Evolutionary conservation across 2,888 invertebrate species (phyloP).

Genomic region (Caenorhabditis becei): DNA sequence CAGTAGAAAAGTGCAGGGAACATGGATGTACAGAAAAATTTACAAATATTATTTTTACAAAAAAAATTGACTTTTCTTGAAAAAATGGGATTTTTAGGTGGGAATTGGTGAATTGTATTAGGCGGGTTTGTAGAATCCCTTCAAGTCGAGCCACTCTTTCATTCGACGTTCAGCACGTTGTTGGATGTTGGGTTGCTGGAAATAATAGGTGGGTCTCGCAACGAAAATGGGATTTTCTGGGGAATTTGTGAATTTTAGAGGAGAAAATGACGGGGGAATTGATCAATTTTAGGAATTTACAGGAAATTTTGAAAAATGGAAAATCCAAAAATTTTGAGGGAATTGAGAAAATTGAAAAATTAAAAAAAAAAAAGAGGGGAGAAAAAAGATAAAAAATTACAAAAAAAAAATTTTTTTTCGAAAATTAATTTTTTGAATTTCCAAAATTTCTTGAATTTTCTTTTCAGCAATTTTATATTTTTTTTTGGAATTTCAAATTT

Average conservation of each 20-base stretch:
- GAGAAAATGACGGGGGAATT: too few relatives aligned
- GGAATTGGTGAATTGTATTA: not conserved
- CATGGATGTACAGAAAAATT: constrained; percentile 34
- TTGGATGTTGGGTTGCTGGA: constrained; percentile 42
- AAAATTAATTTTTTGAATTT: not conserved
- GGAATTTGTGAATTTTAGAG: not conserved
- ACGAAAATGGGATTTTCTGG: not conserved
- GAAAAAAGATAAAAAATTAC: not conserved
- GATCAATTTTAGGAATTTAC: too few relatives aligned
- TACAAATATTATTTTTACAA: not conserved
- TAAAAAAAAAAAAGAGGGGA: not conserved
- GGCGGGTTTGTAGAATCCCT: constrained; percentile 58
- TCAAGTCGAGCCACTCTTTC: constrained; percentile 34
- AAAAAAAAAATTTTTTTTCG: not conserved
- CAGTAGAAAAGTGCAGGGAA: not conserved
- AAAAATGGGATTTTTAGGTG: too few relatives aligned
- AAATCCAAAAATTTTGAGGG: too few relatives aligned
- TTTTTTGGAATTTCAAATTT: too few relatives aligned
- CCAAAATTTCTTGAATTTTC: not conserved
- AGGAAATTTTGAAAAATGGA: too few relatives aligned
- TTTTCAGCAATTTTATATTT: too few relatives aligned
- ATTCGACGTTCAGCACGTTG: constrained; percentile 42
- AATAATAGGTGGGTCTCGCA: too few relatives aligned
- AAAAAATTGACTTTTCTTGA: not conserved
- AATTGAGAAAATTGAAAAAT: too few relatives aligned